Evolutionary conservation across 2,113 vertebrate species (phyloP), one percentile per base, ranked within the genome.

Genomic region (Neotragus pygmaeus): DNA sequence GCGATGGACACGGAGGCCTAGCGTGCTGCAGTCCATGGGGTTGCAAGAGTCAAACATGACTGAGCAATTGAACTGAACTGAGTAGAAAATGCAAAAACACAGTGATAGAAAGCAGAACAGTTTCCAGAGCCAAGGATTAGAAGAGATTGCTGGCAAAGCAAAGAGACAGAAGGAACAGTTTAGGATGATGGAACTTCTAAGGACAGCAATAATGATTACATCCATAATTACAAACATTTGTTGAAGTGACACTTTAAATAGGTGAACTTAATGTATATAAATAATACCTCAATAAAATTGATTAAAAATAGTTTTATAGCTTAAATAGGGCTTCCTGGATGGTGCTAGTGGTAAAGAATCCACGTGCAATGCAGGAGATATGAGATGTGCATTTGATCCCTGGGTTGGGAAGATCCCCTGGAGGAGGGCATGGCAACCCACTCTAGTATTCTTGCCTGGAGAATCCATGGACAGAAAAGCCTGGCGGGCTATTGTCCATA

Each of bases 251-350:
- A 57, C 12, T 87, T 97, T 57, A 75, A 91, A 21, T 91, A 33
- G 16, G 11, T 45, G 13, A 91, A 92, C 95, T 92, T 86, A 55
- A 47, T 95, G 8, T 36, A 91, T 47, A 10, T 80, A 55, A 80
- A 75, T 49, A 75, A 83, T 49, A 47, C 70, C 30, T 91, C 47
- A 86, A 85, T 64, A 45, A 66, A 86, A 9, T 33, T 39, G 6
- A 70, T 80, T 86, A 47, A 27, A 85, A 49, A 55, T 66, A 89
- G n/a, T 36, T 95, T 77, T 80, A 36, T 39, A 16, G 7, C 25
- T 94, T 64, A n/a, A 90, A 92, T 39, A 95, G 70, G 36, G 23
- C 70, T 43, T 43, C 39, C 12, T 25, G 70, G 23, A 21, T 75
- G 12, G 12, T 43, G 23, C 36, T 75, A 43, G 70, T 43, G 36